Evolutionary conservation across 2,888 invertebrate genomes (phyloP).

Genomic region (Heliconius ethilla): DNA sequence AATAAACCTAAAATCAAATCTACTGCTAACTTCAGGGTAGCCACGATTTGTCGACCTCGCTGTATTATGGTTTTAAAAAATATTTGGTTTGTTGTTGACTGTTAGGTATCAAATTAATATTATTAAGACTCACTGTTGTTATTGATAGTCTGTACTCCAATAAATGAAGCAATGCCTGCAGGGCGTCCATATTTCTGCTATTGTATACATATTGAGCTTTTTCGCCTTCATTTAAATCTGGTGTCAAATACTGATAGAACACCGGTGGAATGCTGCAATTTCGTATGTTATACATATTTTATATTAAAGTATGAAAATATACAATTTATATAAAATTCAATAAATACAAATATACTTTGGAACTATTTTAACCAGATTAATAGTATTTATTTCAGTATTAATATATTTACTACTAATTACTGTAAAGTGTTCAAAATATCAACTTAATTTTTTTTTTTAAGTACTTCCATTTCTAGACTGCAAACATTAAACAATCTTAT

Average conservation of each 20-base stretch:
- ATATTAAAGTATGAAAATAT: not conserved
- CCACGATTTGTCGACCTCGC: too few species aligned
- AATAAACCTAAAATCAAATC: too few species aligned
- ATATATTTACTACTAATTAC: not conserved
- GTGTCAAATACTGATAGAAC: constrained; percentile 87
- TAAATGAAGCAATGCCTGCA: constrained; percentile 87
- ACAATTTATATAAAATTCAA: not conserved
- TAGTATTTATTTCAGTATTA: not conserved
- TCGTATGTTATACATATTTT: not conserved
- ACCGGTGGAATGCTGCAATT: constrained; percentile 86
- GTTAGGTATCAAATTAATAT: too few species aligned
- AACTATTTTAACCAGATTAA: too few species aligned
- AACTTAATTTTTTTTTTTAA: not conserved
- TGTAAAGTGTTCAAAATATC: not conserved
- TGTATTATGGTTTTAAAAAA: too few species aligned
- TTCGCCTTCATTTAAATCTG: constrained; percentile 76
- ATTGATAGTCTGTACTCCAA: constrained; percentile 84
- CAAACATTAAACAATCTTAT: not conserved
- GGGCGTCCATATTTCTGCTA: constrained; percentile 89
- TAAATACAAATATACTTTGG: not conserved
- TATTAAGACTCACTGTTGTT: constrained; percentile 69
- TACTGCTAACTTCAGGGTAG: too few species aligned
- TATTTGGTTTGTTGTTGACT: too few species aligned
- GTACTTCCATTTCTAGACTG: not conserved
- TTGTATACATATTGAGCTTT: constrained; percentile 82